Evolutionary conservation across 2,113 vertebrate genomes (phyloP), one percentile per base, ranked within the genome.

Genomic region (Ondatra zibethicus): DNA sequence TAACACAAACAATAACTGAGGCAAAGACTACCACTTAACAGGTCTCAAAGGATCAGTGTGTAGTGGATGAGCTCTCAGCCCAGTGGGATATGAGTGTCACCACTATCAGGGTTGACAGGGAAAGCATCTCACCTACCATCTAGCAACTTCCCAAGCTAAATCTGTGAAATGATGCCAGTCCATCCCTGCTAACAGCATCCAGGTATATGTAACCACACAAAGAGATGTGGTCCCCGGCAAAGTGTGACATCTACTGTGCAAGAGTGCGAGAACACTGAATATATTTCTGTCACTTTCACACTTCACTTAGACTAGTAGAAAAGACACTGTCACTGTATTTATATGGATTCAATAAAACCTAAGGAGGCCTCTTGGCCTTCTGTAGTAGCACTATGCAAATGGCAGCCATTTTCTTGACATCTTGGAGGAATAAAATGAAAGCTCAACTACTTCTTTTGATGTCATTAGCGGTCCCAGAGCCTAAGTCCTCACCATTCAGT

Each of bases 281-380:
- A 89, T 92, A 96, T 84, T 94, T 96, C 93, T 88, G 78, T 76
- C 91, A 88, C 85, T 80, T 96, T 95, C 88, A 80, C 63, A 94
- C 75, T 88, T 80, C 77, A 93, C 72, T 95, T 65, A n/a, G 16
- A 39, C 63, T 39, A 31, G 58, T 50, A 92, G 45, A 96, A 96
- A 94, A 97, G 82, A 81, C 61, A 89, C 4, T 84, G 52, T 61
- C 89, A 63, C n/a, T 89, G 47, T 80, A 95, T 96, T 96, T 89
- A 94, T 2, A 14, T 61, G 50, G 47, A 87, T 89, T 93, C 63
- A 82, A 75, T 89, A 55, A 94, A 92, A 80, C 84, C 39, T 52
- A 95, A 70, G 23, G 55, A 96, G 47, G 72, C 75, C 85, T 92
- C 47, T 75, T 70, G 77, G 72, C 29, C 70, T 87, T 93, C 82